Percentiles rank a stretch among this genome's conserved stretches.
Evolutionary conservation across 2,113 vertebrate genomes (phyloP).

Genomic region (Trichomycterus rosablanca): DNA sequence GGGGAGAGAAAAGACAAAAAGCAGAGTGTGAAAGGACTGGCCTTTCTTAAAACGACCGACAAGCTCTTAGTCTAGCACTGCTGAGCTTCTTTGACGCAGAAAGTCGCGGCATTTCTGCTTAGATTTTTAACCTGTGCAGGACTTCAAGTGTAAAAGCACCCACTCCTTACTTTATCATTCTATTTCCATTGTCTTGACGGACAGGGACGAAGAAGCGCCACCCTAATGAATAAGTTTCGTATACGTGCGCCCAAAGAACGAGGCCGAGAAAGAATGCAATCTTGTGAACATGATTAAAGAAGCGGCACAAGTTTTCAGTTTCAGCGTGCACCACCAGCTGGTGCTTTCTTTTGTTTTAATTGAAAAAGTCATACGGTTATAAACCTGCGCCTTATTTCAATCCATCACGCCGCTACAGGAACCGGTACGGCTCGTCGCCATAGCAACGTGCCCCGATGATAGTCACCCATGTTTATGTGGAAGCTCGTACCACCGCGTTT

Average conservation of each 20-base stretch:
- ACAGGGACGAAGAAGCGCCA: too few relatives aligned
- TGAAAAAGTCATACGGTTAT: neutral
- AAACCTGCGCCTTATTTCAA: conserved; percentile 31
- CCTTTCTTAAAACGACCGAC: too few relatives aligned
- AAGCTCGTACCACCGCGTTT: conserved; percentile 47
- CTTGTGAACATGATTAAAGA: conserved; percentile 11
- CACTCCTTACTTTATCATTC: too few relatives aligned
- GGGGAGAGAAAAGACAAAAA: neutral
- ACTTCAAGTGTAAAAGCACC: conserved; percentile 4
- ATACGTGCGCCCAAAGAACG: neutral
- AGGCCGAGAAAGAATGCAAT: neutral
- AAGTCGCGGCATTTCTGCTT: conserved; percentile 5
- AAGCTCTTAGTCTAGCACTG: too few relatives aligned
- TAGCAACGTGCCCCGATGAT: conserved; percentile 67
- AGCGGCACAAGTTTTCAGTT: conserved; percentile 1
- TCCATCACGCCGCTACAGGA: conserved; percentile 50
- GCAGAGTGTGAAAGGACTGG: neutral
- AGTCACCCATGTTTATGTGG: conserved; percentile 62
- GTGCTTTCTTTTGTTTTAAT: neutral
- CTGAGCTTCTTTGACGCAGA: too few relatives aligned
- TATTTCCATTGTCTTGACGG: too few relatives aligned
- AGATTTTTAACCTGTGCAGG: conserved; percentile 22
- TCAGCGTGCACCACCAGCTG: neutral
- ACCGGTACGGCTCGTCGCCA: conserved; percentile 63
- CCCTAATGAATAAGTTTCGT: too few relatives aligned